A percentile compares a stretch with the other conserved stretches of the same genome.
Evolutionary conservation across 1,140 invertebrate species (phyloP).

Genomic region (Branchinecta lindahli): DNA sequence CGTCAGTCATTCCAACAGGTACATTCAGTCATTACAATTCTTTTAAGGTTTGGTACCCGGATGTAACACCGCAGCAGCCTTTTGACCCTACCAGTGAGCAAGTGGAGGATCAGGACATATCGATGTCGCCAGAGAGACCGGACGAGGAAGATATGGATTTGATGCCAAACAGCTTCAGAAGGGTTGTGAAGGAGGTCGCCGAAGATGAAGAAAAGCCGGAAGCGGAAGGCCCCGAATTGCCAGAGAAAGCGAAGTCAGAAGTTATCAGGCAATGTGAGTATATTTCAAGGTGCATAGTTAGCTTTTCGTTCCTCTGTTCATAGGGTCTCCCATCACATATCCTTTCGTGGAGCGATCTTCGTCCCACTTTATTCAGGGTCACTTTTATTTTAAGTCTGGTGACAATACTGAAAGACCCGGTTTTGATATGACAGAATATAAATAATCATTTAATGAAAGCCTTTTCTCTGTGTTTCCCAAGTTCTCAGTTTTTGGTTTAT

Average conservation of each 20-base stretch:
- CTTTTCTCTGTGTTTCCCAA: too few species aligned
- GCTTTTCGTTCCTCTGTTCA: too few species aligned
- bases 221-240: conserved; percentile 5
- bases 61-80: not conserved
- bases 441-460: too few species aligned
- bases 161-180: not conserved
- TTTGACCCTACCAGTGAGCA: not conserved
- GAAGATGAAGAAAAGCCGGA: conserved; percentile 11
- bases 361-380: too few species aligned
- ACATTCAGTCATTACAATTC: too few species aligned
- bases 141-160: not conserved
- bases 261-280: not conserved
- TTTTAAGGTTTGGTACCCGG: not conserved
- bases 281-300: not conserved
- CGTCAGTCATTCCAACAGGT: too few species aligned
- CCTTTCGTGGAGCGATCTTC: too few species aligned
- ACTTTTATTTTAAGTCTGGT: too few species aligned
- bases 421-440: too few species aligned
- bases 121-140: conserved; percentile 1
- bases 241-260: conserved; percentile 9
- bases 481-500: too few species aligned
- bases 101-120: not conserved
- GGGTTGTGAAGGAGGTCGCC: not conserved
- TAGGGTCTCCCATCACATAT: too few species aligned
- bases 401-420: too few species aligned